Conservation (phyloP, 2,797 vertebrate genomes). For the Pelochelys cantorii region DNA sequence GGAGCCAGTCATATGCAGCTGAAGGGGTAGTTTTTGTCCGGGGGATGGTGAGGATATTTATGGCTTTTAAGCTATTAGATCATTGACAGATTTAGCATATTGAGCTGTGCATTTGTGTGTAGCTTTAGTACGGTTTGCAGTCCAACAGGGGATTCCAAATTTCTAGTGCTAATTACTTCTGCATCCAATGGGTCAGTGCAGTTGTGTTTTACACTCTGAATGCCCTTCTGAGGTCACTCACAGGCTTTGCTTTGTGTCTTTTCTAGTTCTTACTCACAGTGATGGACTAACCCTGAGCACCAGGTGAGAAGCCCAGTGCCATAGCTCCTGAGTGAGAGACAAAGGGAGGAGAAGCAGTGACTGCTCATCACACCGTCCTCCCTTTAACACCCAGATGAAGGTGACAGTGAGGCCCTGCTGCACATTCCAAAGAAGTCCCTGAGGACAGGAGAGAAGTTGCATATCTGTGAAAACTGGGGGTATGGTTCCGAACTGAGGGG, state of each 20-base stretch:
- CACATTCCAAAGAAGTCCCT: conserved; percentile 17
- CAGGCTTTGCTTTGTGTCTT: conserved; percentile 31
- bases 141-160: background rate
- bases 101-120: background rate
- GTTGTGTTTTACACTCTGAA: background rate
- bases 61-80: background rate
- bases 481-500: background rate
- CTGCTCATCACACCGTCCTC: conserved; percentile 45
- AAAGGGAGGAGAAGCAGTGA: conserved; percentile 30
- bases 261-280: conserved; percentile 68
- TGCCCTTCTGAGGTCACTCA: background rate
- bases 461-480: conserved; percentile 31
- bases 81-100: background rate
- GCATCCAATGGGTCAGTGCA: background rate
- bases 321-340: conserved; percentile 4
- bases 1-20: background rate
- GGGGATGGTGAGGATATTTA: conserved; percentile 4
- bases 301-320: conserved; percentile 31
- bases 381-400: conserved; percentile 37
- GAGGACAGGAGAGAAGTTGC: conserved; percentile 30
- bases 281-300: conserved; percentile 56
- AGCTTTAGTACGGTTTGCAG: background rate
- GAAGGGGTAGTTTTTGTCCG: background rate
- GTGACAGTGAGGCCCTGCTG: conserved; percentile 53
- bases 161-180: conserved; percentile 2